phyloP scores from a whole-genome alignment of 35 echinoderm and acorn worm genomes.

The Heliocidaris tuberculata region DNA sequence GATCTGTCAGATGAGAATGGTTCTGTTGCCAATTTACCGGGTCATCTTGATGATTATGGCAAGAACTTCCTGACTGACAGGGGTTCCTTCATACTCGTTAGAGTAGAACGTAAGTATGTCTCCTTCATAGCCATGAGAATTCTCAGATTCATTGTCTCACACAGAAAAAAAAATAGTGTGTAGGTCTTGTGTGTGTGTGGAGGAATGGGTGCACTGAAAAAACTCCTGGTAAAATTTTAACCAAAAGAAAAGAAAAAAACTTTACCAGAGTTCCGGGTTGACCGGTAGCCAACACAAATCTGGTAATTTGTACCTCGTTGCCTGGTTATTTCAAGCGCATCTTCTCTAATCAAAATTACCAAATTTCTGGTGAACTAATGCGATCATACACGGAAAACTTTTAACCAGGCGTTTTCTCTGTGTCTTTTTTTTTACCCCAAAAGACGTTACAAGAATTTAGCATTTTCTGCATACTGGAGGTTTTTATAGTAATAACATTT shows the following conservation, averaged over 20 bases:
- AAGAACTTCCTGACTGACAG: conserved; percentile 63
- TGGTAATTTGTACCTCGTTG: too few species aligned
- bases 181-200: neutral
- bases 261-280: too few species aligned
- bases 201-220: neutral
- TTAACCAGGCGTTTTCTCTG: too few species aligned
- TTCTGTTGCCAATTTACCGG: conserved; percentile 50
- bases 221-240: neutral
- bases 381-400: too few species aligned
- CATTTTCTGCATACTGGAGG: neutral
- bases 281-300: too few species aligned
- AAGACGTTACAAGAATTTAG: too few species aligned
- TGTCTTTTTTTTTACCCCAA: too few species aligned
- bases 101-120: conserved; percentile 63
- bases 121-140: neutral
- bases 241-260: too few species aligned
- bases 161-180: neutral
- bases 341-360: too few species aligned
- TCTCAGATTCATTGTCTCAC: neutral
- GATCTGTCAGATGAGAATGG: conserved; percentile 70
- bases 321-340: too few species aligned
- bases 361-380: too few species aligned
- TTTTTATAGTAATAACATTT: neutral
- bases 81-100: conserved; percentile 59
- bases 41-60: conserved; percentile 65